These are phyloP conservation scores for Panulirus ornatus DNA, from an alignment of 1,140 invertebrate species.

Conservation along the genomic window DNA sequence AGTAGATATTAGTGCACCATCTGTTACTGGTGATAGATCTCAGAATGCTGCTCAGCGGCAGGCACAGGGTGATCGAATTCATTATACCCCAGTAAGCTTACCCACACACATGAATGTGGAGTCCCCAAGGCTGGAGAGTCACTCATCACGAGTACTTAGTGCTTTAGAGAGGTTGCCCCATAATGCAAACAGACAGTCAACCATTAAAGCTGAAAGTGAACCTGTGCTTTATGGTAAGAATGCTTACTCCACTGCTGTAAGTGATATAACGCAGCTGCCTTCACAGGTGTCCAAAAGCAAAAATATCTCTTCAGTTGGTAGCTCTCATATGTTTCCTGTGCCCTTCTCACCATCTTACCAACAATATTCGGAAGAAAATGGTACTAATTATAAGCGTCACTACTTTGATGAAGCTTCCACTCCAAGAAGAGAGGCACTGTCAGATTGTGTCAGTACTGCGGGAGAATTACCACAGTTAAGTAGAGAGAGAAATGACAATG, in stretches of 20 bases:
- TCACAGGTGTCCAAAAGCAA: slow-evolving; percentile 41
- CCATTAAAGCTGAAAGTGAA: slow-evolving; percentile 46
- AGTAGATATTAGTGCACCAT: slow-evolving; percentile 26
- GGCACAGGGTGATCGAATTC: slow-evolving; percentile 25
- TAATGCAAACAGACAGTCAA: slow-evolving; percentile 29
- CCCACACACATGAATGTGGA: slow-evolving; percentile 45
- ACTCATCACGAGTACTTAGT: slow-evolving; percentile 25
- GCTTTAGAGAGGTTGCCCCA: slow-evolving; percentile 37
- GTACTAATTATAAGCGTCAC: slow-evolving; percentile 54
- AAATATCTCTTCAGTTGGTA: slow-evolving; percentile 22
- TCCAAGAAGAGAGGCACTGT: slow-evolving; percentile 28
- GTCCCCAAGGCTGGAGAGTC: slow-evolving; percentile 27
- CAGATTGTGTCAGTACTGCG: background rate
- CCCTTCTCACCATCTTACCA: slow-evolving; percentile 55
- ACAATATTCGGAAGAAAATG: slow-evolving; percentile 55
- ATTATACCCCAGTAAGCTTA: background rate
- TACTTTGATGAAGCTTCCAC: slow-evolving; percentile 57
- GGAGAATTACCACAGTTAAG: slow-evolving; percentile 43
- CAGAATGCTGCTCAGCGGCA: slow-evolving; percentile 24
- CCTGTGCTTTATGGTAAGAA: slow-evolving; percentile 38
- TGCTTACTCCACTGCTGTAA: slow-evolving; percentile 31
- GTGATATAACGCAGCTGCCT: slow-evolving; percentile 26
- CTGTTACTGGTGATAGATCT: slow-evolving; percentile 23
- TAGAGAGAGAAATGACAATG: slow-evolving; percentile 43
- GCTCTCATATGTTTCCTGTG: slow-evolving; percentile 52